Percentiles rank a stretch among this genome's conserved stretches.
phyloP scores from a whole-genome alignment of 2,888 invertebrate species.

The Drosophila mayaguana region DNA sequence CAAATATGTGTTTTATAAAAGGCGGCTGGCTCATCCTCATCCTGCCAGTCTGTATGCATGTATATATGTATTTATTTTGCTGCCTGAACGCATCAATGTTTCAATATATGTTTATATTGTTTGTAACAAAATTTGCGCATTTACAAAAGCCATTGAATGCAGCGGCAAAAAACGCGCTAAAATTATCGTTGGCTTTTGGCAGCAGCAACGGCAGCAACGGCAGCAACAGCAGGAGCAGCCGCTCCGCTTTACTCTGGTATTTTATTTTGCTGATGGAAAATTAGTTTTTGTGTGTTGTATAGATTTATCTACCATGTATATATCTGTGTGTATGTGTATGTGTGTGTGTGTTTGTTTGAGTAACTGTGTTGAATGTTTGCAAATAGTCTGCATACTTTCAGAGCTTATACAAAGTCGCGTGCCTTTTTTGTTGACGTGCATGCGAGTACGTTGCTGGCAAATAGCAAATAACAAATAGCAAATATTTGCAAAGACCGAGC shows the following conservation, averaged over 20 bases:
- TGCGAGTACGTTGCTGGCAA: slow-evolving; percentile 32
- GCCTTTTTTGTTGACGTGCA: slow-evolving; percentile 58
- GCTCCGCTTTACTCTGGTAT: slow-evolving; percentile 40
- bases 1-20: slow-evolving; percentile 82
- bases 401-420: slow-evolving; percentile 75
- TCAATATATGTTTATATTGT: slow-evolving; percentile 74
- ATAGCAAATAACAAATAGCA: slow-evolving; percentile 53
- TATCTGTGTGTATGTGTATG: slow-evolving; percentile 17
- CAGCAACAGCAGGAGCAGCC: slow-evolving; percentile 3
- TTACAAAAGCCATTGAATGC: slow-evolving; percentile 68
- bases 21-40: slow-evolving; percentile 28
- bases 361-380: slow-evolving; percentile 66
- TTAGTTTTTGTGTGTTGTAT: slow-evolving; percentile 73
- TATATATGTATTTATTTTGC: slow-evolving; percentile 16
- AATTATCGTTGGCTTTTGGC: slow-evolving; percentile 71
- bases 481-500: slow-evolving; percentile 56
- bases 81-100: slow-evolving; percentile 44
- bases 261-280: slow-evolving; percentile 76
- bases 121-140: slow-evolving; percentile 77
- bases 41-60: background rate
- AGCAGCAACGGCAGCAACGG: slow-evolving; percentile 17
- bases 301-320: slow-evolving; percentile 53
- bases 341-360: slow-evolving; percentile 31
- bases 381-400: slow-evolving; percentile 79
- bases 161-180: slow-evolving; percentile 68